Conservation (phyloP, 64 coral and sea anemone species). For the Pachyseris speciosa region DNA sequence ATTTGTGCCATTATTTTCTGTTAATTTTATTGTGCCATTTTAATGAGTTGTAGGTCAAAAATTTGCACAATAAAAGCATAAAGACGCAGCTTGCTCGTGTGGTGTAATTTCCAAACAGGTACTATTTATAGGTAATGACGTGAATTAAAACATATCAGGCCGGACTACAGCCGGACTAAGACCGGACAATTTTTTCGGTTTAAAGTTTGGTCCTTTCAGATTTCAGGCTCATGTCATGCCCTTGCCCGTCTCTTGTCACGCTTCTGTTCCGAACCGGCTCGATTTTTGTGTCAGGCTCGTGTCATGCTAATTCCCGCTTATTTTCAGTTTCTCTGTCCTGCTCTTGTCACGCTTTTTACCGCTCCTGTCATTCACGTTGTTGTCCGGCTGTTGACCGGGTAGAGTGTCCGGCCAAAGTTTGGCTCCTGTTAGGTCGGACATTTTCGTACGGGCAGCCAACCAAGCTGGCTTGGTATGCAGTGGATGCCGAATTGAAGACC, state of each 20-base stretch:
- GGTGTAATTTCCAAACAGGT: neutral
- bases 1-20: neutral
- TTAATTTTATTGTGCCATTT: neutral
- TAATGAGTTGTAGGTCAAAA: too few species aligned
- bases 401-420: conserved; percentile 2
- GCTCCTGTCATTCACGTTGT: neutral
- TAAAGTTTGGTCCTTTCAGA: neutral
- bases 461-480: too few species aligned
- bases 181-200: conserved; percentile 4
- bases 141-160: neutral
- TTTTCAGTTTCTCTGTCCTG: neutral
- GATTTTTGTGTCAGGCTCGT: neutral
- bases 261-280: neutral
- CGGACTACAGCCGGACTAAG: neutral
- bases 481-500: too few species aligned
- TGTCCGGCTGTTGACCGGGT: neutral
- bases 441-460: conserved; percentile 18
- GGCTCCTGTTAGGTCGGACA: neutral
- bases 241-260: conserved; percentile 15
- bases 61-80: neutral
- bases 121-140: neutral
- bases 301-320: neutral
- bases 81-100: neutral
- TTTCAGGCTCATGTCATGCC: conserved; percentile 46
- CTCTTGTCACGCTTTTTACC: neutral